Conservation (phyloP, 2,797 vertebrate genomes). For the Schizopygopsis malacanthus region DNA sequence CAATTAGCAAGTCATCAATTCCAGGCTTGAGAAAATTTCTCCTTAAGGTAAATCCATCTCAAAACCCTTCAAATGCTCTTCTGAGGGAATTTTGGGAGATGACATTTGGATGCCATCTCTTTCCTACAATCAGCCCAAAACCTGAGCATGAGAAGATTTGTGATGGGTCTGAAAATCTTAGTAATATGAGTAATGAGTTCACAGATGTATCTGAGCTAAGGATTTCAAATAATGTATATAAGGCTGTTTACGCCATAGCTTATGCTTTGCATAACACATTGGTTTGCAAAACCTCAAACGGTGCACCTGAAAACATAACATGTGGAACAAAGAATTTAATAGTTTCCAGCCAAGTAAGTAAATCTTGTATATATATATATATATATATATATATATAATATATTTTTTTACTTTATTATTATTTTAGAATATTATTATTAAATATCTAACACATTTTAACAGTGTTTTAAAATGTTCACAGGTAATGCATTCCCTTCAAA, state of each 20-base stretch:
- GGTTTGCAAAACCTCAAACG: constrained; percentile 60
- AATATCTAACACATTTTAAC: neutral
- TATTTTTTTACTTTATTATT: neutral
- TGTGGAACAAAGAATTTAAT: constrained; percentile 62
- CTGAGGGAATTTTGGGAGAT: constrained; percentile 79
- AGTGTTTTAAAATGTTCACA: constrained; percentile 45
- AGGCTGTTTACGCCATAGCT: constrained; percentile 77
- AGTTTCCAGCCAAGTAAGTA: constrained; percentile 68
- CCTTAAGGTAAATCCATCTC: constrained; percentile 70
- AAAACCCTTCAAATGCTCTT: constrained; percentile 67
- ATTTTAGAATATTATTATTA: neutral
- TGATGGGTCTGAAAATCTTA: constrained; percentile 74
- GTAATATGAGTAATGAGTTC: constrained; percentile 69
- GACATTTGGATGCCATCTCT: constrained; percentile 74
- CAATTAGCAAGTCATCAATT: constrained; percentile 74
- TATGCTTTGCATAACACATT: constrained; percentile 71
- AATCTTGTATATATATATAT: neutral
- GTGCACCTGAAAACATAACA: constrained; percentile 37
- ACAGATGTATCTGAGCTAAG: constrained; percentile 79
- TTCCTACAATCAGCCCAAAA: constrained; percentile 33
- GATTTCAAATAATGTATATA: constrained; percentile 80
- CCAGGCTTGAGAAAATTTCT: constrained; percentile 75
- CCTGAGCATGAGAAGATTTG: constrained; percentile 59
- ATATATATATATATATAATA: neutral
- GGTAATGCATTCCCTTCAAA: constrained; percentile 70